Base-by-base conservation (phyloP, 2,797 vertebrate genomes). In the Crenichthys baileyi region DNA sequence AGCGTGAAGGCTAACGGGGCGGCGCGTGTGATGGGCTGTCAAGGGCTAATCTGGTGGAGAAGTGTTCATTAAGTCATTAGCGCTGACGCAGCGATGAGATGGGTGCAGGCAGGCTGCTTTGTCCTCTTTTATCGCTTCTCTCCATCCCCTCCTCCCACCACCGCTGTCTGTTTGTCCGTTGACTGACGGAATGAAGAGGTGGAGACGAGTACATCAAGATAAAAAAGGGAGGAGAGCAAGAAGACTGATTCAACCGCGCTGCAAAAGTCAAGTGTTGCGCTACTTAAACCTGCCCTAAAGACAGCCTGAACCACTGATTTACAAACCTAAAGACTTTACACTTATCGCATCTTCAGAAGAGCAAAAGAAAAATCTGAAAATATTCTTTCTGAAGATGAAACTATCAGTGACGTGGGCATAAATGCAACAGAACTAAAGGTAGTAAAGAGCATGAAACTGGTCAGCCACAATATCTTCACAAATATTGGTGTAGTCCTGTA, bases 21-120 rank as follows among this genome's bases (percentile, higher is more conserved):
- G 91, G 94, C 60, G 85, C 80, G 4, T 88, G 80, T 94, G 94
- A 95, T 90, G 94, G 92, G 93, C 94, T 96, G 95, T 96, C 96
- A 95, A 86, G 92, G 91, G 94, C 94, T 95, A 95, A 96, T 96
- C 95, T 93, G 92, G 88, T 75, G 20, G 88, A 95, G 94, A 95
- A 96, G 95, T 95, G 93, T 95, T 96, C 96, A 96, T 96, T 96
- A 96, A 96, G 95, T 96, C 95, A 96, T 96, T 96, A 96, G 93
- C 78, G 88, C 92, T 95, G 95, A 95, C 94, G 93, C 91, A 73
- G 92, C 92, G 87, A 93, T 92, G 90, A 95, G 93, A 93, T 83
- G 87, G 89, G 91, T 88, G 91, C 90, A 92, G 88, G 85, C 87
- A 72, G 78, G 89, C 89, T 86, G 91, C 95, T 95, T 96, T 96